Percentiles rank a stretch among this genome's conserved stretches.
These are phyloP conservation scores for Poecile montanus DNA, from an alignment of 2,797 vertebrate genomes.

Conservation along the genomic window DNA sequence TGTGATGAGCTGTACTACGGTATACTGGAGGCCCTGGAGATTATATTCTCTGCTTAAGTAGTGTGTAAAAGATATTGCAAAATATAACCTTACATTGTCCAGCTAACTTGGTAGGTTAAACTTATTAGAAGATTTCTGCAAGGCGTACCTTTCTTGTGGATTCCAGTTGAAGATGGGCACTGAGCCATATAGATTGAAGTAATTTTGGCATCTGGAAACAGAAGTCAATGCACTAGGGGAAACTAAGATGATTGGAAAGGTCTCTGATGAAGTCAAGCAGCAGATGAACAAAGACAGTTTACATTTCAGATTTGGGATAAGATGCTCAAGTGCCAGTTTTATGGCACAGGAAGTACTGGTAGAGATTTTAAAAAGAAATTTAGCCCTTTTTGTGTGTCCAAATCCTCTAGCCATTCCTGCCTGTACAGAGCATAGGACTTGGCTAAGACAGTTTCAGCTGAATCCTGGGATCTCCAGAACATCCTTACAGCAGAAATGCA, in stretches of 20 bases:
- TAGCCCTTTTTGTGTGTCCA: background rate
- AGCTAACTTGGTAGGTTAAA: background rate
- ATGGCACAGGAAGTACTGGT: background rate
- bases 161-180: background rate
- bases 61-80: background rate
- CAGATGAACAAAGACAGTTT: background rate
- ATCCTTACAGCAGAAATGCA: background rate
- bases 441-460: background rate
- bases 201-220: background rate
- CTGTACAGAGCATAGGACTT: background rate
- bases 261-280: background rate
- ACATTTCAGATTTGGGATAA: background rate
- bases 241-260: background rate
- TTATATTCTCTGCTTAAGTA: background rate
- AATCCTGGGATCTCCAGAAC: background rate
- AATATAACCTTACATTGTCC: background rate
- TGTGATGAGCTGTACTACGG: background rate
- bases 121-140: background rate
- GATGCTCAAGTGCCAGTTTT: background rate
- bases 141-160: background rate
- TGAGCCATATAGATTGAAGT: background rate
- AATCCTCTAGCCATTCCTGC: background rate
- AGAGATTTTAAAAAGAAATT: background rate
- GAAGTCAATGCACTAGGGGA: background rate
- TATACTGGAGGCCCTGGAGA: background rate